Base-by-base conservation (phyloP, 2,113 vertebrate genomes). In the Merops nubicus region DNA sequence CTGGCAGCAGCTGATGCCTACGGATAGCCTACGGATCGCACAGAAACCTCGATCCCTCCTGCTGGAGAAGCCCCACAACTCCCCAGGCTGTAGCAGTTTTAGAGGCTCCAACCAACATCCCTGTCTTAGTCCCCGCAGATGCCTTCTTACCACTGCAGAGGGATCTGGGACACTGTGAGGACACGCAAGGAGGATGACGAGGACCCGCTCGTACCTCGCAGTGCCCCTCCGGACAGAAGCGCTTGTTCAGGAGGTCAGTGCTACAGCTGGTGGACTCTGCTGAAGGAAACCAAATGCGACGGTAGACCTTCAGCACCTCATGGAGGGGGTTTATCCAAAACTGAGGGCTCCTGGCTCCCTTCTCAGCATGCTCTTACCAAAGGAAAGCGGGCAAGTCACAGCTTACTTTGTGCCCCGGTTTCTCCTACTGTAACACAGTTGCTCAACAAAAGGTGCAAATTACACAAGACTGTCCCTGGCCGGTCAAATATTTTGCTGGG, bases 1-100 rank as follows among this genome's bases (percentile, higher is more conserved):
- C 92, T 36, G 94, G 92, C 85, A 95, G 93, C 96, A 96, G 95
- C 97, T 94, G 96, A 96, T 75, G 67, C 84, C 91, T 72, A 54
- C 3, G 2, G 70, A 93, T 81, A 72, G 67, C 84, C 91, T 72
- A 54, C 3, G 2, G 70, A 93, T 81, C 2, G 0, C 64, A 69
- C 42, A 88, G 82, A 91, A 94, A 70, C 50, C 56, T 85, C 3
- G 0, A 26, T 38, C 72, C 64, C 53, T 75, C 74, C 64, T 10
- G 1, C 20, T 6, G 29, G 33, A 80, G 42, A 56, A 65, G 76
- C 45, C 63, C 77, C 34, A 12, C 38, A 19, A 25, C 86, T 88
- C 60, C 64, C 53, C 48, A 57, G 75, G 78, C 59, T 12, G 6
- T 80, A 21, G 54, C 4, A 1, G 59, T 57, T 73, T 47, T 18